Percentiles rank a stretch among this genome's conserved stretches.
These are phyloP conservation scores for Spheniscus humboldti DNA, from an alignment of 2,797 vertebrate genomes.

Conservation along the genomic window DNA sequence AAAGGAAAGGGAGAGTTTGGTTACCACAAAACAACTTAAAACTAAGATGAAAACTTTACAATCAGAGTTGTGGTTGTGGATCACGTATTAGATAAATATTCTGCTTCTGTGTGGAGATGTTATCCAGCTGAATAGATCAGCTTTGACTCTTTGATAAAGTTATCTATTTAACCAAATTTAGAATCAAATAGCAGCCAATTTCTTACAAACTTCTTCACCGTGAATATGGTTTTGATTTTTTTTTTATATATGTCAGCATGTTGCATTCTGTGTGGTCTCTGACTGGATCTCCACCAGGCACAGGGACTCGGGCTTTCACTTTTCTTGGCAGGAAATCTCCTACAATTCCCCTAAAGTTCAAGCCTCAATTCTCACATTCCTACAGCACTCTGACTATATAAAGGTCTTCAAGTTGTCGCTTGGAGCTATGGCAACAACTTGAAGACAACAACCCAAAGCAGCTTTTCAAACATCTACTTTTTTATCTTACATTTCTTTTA, in stretches of 20 bases:
- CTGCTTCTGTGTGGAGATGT: neutral
- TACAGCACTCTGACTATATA: neutral
- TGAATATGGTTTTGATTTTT: neutral
- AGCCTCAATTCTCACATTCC: neutral
- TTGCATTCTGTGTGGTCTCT: neutral
- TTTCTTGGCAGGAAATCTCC: neutral
- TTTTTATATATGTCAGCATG: neutral
- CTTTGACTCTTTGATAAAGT: neutral
- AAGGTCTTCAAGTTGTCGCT: neutral
- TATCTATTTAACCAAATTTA: neutral
- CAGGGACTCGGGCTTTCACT: neutral
- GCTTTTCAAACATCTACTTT: neutral
- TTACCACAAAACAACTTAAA: neutral
- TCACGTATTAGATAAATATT: neutral
- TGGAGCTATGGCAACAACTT: neutral
- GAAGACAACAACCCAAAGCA: neutral
- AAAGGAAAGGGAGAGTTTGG: neutral
- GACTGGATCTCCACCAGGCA: neutral
- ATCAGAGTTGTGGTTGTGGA: neutral
- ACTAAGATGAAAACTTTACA: neutral
- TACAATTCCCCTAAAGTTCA: neutral
- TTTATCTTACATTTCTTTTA: neutral
- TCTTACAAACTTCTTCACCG: neutral
- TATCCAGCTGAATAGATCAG: neutral
- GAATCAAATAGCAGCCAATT: neutral